A percentile compares a stretch with the other conserved stretches of the same genome.
These are phyloP conservation scores for Epinotia brunnichana DNA, from an alignment of 2,888 invertebrate genomes.

Conservation along the genomic window DNA sequence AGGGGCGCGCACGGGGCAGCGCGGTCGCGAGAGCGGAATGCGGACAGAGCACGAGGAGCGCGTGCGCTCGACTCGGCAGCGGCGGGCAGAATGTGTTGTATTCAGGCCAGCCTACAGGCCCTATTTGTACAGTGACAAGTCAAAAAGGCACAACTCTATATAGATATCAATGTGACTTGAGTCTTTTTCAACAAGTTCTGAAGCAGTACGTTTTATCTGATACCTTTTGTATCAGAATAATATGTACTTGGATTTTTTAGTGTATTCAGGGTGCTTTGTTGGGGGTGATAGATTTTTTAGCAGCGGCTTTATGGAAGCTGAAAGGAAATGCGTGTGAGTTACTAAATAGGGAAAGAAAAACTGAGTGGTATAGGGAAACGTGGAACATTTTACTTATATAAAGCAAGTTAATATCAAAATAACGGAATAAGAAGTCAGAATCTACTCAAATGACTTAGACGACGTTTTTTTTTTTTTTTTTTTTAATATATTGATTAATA, in stretches of 20 bases:
- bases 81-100: no score
- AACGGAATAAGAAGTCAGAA: no score
- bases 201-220: constrained; percentile 54
- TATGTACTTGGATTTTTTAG: constrained; percentile 21
- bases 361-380: neutral
- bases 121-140: constrained; percentile 10
- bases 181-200: constrained; percentile 49
- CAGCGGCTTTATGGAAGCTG: neutral
- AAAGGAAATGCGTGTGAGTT: neutral
- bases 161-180: neutral
- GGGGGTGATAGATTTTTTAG: constrained; percentile 32
- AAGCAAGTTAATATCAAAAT: no score
- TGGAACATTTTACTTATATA: neutral
- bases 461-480: no score
- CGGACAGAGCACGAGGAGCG: no score
- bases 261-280: constrained; percentile 17
- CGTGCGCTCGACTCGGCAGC: no score
- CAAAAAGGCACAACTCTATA: constrained; percentile 1
- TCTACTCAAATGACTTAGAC: no score
- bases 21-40: no score
- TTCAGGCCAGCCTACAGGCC: constrained; percentile 48
- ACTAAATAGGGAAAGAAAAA: neutral
- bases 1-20: no score
- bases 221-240: constrained; percentile 46
- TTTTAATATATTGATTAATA: no score